A percentile compares a stretch with the other conserved stretches of the same genome.
phyloP scores from a whole-genome alignment of 2,797 vertebrate species.

The Ctenopoma kingsleyae region DNA sequence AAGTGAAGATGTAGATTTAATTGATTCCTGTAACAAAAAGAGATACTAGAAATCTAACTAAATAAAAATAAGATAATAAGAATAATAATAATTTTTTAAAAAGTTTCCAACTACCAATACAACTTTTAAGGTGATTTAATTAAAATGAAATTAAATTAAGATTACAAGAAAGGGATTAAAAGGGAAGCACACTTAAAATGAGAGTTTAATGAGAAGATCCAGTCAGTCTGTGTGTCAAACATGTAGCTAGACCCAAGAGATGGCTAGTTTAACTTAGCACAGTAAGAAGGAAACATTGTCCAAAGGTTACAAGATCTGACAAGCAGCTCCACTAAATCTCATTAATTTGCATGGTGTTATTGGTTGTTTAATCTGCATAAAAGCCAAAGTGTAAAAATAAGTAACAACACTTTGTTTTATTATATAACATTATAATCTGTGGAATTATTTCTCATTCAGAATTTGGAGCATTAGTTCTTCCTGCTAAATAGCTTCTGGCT shows the following conservation, averaged over 20 bases:
- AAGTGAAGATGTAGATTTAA: background rate
- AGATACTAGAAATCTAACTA: background rate
- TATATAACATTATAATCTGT: background rate
- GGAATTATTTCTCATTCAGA: background rate
- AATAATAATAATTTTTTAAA: no score
- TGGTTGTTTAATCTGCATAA: background rate
- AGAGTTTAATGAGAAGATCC: background rate
- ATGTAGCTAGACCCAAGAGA: background rate
- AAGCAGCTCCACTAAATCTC: background rate
- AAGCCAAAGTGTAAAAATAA: background rate
- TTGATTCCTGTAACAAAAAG: background rate
- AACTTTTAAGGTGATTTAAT: background rate
- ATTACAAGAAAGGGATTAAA: no score
- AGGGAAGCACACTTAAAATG: no score
- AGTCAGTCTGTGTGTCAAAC: background rate
- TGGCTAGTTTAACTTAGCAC: background rate
- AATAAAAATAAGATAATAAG: background rate
- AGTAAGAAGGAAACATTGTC: background rate
- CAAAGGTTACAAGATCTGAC: background rate
- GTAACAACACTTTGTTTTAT: background rate
- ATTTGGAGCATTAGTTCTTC: background rate
- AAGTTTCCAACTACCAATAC: background rate
- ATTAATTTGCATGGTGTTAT: background rate
- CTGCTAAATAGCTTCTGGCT: slow-evolving; percentile 3
- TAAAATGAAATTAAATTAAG: no score